Evolutionary conservation across 2,888 invertebrate genomes (phyloP), one percentile per base, ranked within the genome.

Genomic region (Galerucella calmariensis): DNA sequence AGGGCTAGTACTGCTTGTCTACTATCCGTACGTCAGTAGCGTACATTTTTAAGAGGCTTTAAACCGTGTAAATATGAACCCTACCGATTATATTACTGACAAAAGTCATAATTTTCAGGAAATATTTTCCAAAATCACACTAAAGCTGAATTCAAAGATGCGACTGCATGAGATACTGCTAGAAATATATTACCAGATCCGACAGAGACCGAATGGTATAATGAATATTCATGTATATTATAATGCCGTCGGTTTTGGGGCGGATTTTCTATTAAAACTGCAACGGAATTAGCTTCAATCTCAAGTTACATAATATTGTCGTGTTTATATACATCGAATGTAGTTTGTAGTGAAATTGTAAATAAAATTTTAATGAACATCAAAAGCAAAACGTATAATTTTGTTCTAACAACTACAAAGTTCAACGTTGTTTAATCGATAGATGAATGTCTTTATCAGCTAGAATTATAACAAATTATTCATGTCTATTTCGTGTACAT

Each of bases 211-310:
- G 67, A 74, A 75, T 74, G 59, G 70, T 74, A 72, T 77, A 70
- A 80, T 80, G 80, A 79, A 80, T 80, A 80, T 80, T 80, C 80
- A 80, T 74, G 65, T 48, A 48, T 72, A 66, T 27, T 27, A 76
- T 78, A 75, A 76, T 77, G 78, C 35, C 77, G 61, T 27, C 27
- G 79, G 76, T 80, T 79, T 79, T 75, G 35, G 58, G 75, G n/a
- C 72, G 74, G 74, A 80, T 80, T 79, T 56, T 77, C 79, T 75
- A 79, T 79, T 74, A 79, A 77, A 79, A 78, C 75, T 79, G 77
- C 80, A 77, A 73, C 77, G 56, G 73, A 71, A 78, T 80, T 77
- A 76, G 73, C 77, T 58, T 67, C 70, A 66, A 69, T 72, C 75
- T 73, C 65, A 66, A 65, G 59, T 35, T 35, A 51, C 65, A 65